A percentile compares a stretch with the other conserved stretches of the same genome.
phyloP scores from a whole-genome alignment of 2,797 vertebrate species.

The Chelmon rostratus region DNA sequence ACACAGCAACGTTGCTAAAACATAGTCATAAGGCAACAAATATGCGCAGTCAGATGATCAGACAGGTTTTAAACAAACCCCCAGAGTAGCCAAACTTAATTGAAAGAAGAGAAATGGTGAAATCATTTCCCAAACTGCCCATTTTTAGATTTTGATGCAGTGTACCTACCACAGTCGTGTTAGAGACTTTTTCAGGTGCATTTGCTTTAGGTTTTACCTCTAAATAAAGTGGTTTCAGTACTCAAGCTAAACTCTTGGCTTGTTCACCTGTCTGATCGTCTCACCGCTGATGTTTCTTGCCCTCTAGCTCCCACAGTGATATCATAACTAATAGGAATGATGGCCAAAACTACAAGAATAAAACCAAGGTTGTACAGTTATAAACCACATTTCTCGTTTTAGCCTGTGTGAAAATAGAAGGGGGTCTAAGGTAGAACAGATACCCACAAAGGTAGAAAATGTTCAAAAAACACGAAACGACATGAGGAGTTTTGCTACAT shows the following conservation, averaged over 20 bases:
- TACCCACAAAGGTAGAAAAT: not conserved
- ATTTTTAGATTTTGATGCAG: not conserved
- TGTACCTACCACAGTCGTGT: not conserved
- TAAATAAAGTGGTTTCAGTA: not conserved
- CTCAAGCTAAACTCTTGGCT: not conserved
- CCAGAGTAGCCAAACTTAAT: slow-evolving; percentile 1
- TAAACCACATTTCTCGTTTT: not conserved
- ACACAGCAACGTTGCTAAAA: slow-evolving; percentile 1
- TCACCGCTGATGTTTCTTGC: not conserved
- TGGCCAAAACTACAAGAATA: not conserved
- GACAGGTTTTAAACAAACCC: slow-evolving; percentile 23
- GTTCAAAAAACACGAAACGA: slow-evolving; percentile 7
- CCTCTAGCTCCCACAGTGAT: not conserved
- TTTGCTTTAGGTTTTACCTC: not conserved
- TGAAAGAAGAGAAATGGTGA: not conserved
- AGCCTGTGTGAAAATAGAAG: not conserved
- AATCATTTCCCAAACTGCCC: not conserved
- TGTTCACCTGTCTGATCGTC: not conserved
- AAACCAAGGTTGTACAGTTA: not conserved
- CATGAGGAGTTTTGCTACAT: not conserved
- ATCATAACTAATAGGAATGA: not conserved
- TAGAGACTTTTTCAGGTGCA: not conserved
- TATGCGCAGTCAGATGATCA: slow-evolving; percentile 6
- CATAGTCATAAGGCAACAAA: slow-evolving; percentile 11
- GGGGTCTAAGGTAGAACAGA: not conserved